These are phyloP conservation scores for Aythya baeri DNA, from an alignment of 2,113 vertebrate species.

Conservation along the genomic window DNA sequence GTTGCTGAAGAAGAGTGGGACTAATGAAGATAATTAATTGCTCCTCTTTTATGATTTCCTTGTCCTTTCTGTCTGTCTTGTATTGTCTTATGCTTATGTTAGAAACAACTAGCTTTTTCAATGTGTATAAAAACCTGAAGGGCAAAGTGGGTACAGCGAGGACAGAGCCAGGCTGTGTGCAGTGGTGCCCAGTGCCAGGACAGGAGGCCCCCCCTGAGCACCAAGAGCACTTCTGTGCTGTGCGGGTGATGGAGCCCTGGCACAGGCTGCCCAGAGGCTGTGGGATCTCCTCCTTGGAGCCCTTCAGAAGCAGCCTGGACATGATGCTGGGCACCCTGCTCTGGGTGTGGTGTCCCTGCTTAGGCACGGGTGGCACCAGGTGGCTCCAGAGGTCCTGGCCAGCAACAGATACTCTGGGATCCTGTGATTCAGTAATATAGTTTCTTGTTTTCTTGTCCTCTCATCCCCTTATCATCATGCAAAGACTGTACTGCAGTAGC, in stretches of 20 bases:
- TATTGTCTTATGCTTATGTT: not conserved
- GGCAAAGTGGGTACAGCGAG: not conserved
- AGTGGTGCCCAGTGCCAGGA: not conserved
- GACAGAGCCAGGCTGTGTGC: not conserved
- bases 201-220: not conserved
- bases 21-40: not conserved
- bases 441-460: not conserved
- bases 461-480: not conserved
- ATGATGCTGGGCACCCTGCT: not conserved
- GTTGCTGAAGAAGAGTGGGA: not conserved
- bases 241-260: not conserved
- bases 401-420: not conserved
- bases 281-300: not conserved
- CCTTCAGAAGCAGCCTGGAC: not conserved
- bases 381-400: not conserved
- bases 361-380: not conserved
- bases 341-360: not conserved
- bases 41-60: not conserved
- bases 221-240: not conserved
- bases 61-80: not conserved
- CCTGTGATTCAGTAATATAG: not conserved
- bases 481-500: not conserved
- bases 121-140: not conserved
- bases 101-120: not conserved
- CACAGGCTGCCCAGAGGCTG: not conserved